Evolutionary conservation across 2,888 invertebrate genomes (phyloP), one percentile per base, ranked within the genome.

Genomic region (Arge pagana): DNA sequence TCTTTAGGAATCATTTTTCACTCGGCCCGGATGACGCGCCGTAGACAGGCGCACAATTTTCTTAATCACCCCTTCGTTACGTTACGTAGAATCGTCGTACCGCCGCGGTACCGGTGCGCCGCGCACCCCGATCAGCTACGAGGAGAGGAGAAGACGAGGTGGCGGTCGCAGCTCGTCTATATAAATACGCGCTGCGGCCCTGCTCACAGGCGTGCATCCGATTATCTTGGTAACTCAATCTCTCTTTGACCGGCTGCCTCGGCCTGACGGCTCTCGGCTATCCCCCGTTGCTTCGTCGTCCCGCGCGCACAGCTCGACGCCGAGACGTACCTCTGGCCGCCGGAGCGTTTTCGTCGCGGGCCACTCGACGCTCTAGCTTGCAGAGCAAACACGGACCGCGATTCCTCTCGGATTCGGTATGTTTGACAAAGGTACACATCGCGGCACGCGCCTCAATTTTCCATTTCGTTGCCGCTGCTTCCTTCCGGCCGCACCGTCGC

Each of bases 151-250:
- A 11, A 10, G 6, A 8, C 11, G 3, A 3, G 3, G 6, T 5
- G 21, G 11, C 11, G 8, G 21, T 21, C 24, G 41, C 23, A 41
- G 24, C 21, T 7, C 23, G 21, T 26, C 26, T 41, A 41, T 24
- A 15, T 16, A 31, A 26, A 45, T 33, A 24, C 24, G 16, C 55
- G 63, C 61, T 68, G 64, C 67, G 59, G 61, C 62, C 56, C 62
- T 52, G 58, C 61, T 58, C 61, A 64, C 66, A 70, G 70, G 71
- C 68, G 70, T 70, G 71, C 71, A 69, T 67, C 64, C 66, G 71
- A 70, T 70, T 70, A 70, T 69, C 70, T 70, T 70, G 64, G 68
- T 69, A 70, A 70, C 70, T 70, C 70, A 70, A 70, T 70, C 70
- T 69, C 64, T 63, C 42, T 61, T n/a, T n/a, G n/a, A n/a, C n/a